phyloP scores from a whole-genome alignment of 2,888 invertebrate species.

The Platynereis dumerilii region DNA sequence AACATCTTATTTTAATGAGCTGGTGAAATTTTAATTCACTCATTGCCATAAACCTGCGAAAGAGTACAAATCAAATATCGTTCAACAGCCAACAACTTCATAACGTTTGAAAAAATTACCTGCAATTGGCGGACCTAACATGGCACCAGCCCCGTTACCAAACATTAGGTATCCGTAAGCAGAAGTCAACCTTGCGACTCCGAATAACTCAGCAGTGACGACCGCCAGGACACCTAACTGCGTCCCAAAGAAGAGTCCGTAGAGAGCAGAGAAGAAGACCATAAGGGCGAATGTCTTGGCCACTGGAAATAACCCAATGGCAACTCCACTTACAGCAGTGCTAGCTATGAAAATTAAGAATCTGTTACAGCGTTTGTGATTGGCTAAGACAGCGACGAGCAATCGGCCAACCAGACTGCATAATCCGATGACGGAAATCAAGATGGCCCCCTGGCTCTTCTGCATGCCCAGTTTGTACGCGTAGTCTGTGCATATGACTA shows the following conservation, averaged over 20 bases:
- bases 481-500: slow-evolving; percentile 20
- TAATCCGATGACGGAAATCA: slow-evolving; percentile 19
- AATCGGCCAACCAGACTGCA: slow-evolving; percentile 19
- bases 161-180: slow-evolving; percentile 29
- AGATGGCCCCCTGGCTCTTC: slow-evolving; percentile 14
- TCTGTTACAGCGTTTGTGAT: slow-evolving; percentile 16
- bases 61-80: no score
- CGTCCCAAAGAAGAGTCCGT: slow-evolving; percentile 24
- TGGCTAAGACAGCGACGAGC: slow-evolving; percentile 7
- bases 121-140: slow-evolving; percentile 27
- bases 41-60: no score
- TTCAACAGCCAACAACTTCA: no score
- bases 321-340: slow-evolving; percentile 17
- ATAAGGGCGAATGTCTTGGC: background rate
- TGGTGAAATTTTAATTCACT: no score
- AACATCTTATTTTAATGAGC: no score
- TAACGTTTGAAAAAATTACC: no score
- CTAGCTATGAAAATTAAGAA: slow-evolving; percentile 21
- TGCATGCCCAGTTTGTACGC: slow-evolving; percentile 8
- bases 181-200: slow-evolving; percentile 18
- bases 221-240: slow-evolving; percentile 26
- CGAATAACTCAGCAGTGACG: slow-evolving; percentile 22
- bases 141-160: slow-evolving; percentile 23
- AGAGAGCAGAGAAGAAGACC: slow-evolving; percentile 10
- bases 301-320: slow-evolving; percentile 19